Conservation (phyloP, 2,888 invertebrate species). For the Coleophora flavipennella region DNA sequence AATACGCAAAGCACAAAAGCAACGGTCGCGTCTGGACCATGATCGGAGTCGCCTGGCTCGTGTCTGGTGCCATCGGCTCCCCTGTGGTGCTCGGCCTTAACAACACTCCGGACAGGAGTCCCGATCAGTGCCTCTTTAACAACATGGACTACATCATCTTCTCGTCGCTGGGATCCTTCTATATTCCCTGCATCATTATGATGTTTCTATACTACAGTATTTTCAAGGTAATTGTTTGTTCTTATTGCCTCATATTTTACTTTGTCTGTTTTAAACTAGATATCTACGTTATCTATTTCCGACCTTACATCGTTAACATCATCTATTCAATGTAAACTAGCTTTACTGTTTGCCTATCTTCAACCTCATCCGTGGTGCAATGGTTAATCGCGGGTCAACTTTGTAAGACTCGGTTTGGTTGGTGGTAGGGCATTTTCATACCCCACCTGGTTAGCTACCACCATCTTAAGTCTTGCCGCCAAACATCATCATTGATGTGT, state of each 20-base stretch:
- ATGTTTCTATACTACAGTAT: slow-evolving; percentile 97
- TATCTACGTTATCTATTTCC: too few relatives aligned
- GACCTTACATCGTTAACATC: too few relatives aligned
- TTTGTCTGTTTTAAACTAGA: too few relatives aligned
- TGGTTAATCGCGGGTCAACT: too few relatives aligned
- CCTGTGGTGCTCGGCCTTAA: slow-evolving; percentile 97
- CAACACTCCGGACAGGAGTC: slow-evolving; percentile 87
- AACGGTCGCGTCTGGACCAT: slow-evolving; percentile 94
- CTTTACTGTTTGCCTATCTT: too few relatives aligned
- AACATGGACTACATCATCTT: slow-evolving; percentile 98
- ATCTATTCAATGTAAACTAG: too few relatives aligned
- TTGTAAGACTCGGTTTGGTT: too few relatives aligned
- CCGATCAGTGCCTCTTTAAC: slow-evolving; percentile 94
- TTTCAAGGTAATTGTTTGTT: slow-evolving; percentile 83
- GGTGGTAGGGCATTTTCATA: too few relatives aligned
- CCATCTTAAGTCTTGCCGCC: too few relatives aligned
- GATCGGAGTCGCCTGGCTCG: slow-evolving; percentile 95
- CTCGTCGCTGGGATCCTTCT: slow-evolving; percentile 98
- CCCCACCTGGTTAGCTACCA: too few relatives aligned
- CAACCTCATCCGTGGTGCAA: too few relatives aligned
- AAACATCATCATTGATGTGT: too few relatives aligned
- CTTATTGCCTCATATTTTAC: neutral
- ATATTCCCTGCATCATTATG: slow-evolving; percentile 98
- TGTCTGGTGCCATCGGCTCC: slow-evolving; percentile 91
- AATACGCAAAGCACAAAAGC: slow-evolving; percentile 99